Evolutionary conservation across 2,797 vertebrate genomes (phyloP).

Genomic region (Pseudochirops cupreus): DNA sequence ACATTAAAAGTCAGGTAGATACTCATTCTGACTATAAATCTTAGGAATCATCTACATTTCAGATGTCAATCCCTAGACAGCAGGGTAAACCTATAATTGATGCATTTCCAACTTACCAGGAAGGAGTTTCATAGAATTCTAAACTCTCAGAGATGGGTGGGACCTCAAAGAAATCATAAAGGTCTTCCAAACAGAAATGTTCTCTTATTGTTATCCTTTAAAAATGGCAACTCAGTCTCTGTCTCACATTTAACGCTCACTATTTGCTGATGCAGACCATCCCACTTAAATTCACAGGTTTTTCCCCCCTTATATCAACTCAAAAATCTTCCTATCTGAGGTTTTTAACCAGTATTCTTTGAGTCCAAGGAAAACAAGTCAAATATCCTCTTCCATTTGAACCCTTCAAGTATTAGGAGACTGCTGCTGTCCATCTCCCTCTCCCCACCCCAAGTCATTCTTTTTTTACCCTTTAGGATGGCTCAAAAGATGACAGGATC

Average conservation of each 20-base stretch:
- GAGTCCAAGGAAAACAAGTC: background rate
- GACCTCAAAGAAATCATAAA: background rate
- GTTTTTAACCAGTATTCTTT: background rate
- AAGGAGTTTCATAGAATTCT: background rate
- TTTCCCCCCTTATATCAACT: background rate
- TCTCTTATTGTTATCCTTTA: background rate
- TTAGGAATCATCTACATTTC: background rate
- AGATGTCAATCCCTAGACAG: background rate
- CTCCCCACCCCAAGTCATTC: background rate
- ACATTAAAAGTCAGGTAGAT: background rate
- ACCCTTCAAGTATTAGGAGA: background rate
- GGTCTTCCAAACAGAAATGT: background rate
- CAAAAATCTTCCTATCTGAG: background rate
- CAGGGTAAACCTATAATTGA: background rate
- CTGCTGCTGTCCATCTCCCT: background rate
- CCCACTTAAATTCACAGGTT: background rate
- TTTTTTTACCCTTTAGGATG: background rate
- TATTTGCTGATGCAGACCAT: background rate
- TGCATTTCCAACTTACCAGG: background rate
- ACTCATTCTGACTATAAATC: background rate
- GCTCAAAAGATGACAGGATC: background rate
- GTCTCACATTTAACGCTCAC: background rate
- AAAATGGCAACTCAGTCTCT: background rate
- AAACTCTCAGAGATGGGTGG: background rate
- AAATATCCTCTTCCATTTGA: background rate